phyloP scores from a whole-genome alignment of 2,113 vertebrate genomes.

The Oophaga pumilio region DNA sequence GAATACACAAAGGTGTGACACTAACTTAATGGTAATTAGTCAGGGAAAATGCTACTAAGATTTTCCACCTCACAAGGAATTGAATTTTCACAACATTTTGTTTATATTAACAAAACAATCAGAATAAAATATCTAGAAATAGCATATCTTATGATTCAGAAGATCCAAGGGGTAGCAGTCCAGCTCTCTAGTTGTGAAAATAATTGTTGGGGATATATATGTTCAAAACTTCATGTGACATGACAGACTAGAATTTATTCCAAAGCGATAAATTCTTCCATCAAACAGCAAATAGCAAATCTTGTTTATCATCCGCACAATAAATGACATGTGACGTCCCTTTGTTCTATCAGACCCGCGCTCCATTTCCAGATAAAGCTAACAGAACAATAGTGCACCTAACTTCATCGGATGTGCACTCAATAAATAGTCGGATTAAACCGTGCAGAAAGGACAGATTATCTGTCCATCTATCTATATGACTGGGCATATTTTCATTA shows the following conservation, averaged over 20 bases:
- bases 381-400: not conserved
- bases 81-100: too few species aligned
- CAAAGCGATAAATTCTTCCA: slow-evolving; percentile 10
- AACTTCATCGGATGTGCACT: not conserved
- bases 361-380: not conserved
- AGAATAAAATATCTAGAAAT: not conserved
- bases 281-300: slow-evolving; percentile 15
- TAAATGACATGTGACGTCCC: slow-evolving; percentile 29
- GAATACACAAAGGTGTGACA: too few species aligned
- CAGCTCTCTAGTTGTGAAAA: not conserved
- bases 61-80: too few species aligned
- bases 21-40: too few species aligned
- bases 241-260: not conserved
- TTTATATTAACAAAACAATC: not conserved
- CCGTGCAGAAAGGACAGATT: not conserved
- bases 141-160: not conserved
- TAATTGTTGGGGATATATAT: not conserved
- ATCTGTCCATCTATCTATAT: not conserved
- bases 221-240: not conserved
- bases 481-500: not conserved
- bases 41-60: too few species aligned
- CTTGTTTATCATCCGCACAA: not conserved
- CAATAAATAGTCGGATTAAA: not conserved
- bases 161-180: not conserved
- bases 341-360: not conserved